Conservation (phyloP, 1,140 invertebrate species). For the Ips typographus region DNA sequence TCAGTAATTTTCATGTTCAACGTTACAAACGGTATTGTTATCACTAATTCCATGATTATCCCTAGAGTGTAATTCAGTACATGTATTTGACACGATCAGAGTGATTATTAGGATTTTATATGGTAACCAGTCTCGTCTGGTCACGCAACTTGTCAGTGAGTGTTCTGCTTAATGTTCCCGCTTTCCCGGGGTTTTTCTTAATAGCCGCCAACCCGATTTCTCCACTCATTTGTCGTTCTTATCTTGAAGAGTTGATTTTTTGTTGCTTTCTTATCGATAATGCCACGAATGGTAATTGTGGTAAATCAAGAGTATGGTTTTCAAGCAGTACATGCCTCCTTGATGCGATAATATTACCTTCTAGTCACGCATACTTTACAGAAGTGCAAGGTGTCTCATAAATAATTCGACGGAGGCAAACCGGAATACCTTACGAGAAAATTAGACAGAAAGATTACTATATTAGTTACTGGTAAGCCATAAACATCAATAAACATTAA, state of each 20-base stretch:
- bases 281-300: not conserved
- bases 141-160: conserved; percentile 13
- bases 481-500: no score
- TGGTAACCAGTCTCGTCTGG: conserved; percentile 5
- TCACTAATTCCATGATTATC: not conserved
- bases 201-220: conserved; percentile 11
- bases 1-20: not conserved
- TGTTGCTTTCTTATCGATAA: not conserved
- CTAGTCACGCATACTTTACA: no score
- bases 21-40: not conserved
- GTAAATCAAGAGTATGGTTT: no score
- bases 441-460: no score
- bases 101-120: conserved; percentile 13
- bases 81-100: conserved; percentile 18
- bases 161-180: conserved; percentile 15
- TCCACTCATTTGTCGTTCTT: conserved; percentile 13
- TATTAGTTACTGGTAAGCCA: no score
- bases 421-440: no score
- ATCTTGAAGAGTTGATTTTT: conserved; percentile 4
- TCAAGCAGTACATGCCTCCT: no score
- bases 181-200: conserved; percentile 8
- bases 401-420: no score
- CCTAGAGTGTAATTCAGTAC: not conserved
- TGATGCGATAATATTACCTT: no score
- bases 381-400: no score